Evolutionary conservation across 2,113 vertebrate genomes (phyloP).

Genomic region (Callospermophilus lateralis): DNA sequence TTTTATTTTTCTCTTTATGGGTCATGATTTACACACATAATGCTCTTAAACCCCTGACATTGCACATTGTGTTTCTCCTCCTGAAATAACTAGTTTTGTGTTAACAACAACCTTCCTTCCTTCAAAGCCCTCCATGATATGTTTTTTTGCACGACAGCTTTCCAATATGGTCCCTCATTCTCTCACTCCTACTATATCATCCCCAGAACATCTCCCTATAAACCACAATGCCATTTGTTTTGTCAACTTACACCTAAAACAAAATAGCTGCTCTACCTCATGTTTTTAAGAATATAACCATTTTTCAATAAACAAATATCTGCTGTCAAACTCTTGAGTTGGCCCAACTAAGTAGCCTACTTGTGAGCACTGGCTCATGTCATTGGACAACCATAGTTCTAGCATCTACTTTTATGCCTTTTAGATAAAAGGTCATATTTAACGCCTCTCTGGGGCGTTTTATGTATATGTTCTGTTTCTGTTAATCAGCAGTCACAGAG

Average conservation of each 20-base stretch:
- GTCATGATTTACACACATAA: not conserved
- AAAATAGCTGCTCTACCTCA: not conserved
- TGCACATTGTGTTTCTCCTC: not conserved
- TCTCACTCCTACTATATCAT: not conserved
- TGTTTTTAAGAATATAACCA: not conserved
- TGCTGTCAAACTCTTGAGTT: not conserved
- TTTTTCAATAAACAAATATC: not conserved
- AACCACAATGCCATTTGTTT: not conserved
- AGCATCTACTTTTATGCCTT: not conserved
- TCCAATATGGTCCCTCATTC: not conserved
- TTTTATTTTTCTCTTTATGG: not conserved
- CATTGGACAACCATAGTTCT: not conserved
- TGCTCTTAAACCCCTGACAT: not conserved
- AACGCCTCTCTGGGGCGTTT: not conserved
- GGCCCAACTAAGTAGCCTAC: not conserved
- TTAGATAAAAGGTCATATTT: not conserved
- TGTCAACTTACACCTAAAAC: not conserved
- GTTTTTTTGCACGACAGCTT: not conserved
- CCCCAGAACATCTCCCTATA: not conserved
- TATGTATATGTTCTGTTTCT: not conserved
- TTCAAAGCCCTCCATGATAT: not conserved
- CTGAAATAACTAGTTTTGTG: not conserved
- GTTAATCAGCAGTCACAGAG: not conserved
- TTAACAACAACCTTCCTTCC: not conserved
- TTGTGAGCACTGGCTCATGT: not conserved